phyloP scores from a whole-genome alignment of 2,113 vertebrate species.

The Mus pahari region DNA sequence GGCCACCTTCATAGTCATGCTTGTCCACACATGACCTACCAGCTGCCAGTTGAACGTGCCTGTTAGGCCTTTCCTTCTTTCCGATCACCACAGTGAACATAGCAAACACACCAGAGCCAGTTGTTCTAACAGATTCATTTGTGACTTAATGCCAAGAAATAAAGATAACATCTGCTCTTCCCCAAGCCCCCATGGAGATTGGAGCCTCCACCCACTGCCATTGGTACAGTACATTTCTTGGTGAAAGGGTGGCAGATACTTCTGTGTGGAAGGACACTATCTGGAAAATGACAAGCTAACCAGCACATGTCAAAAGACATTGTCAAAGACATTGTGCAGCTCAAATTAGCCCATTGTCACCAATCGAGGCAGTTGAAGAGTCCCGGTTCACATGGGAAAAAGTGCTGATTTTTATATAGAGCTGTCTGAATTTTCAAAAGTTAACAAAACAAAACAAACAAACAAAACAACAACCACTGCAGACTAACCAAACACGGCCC shows the following conservation, averaged over 20 bases:
- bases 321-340: neutral
- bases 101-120: neutral
- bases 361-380: neutral
- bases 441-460: neutral
- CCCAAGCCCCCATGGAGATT: neutral
- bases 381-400: neutral
- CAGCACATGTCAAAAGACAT: rapidly evolving
- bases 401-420: neutral
- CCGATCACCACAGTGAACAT: neutral
- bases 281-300: neutral
- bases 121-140: neutral
- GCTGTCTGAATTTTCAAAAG: neutral
- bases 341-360: neutral
- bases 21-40: neutral
- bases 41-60: neutral
- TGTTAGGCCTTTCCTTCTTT: neutral
- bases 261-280: neutral
- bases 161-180: neutral
- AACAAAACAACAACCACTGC: neutral
- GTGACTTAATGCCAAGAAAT: neutral
- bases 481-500: neutral
- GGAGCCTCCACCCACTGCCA: neutral
- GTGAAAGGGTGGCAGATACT: neutral
- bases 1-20: neutral
- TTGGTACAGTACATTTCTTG: neutral